Conservation (phyloP, 2,888 invertebrate genomes). For the Erpobdella octoculata region DNA sequence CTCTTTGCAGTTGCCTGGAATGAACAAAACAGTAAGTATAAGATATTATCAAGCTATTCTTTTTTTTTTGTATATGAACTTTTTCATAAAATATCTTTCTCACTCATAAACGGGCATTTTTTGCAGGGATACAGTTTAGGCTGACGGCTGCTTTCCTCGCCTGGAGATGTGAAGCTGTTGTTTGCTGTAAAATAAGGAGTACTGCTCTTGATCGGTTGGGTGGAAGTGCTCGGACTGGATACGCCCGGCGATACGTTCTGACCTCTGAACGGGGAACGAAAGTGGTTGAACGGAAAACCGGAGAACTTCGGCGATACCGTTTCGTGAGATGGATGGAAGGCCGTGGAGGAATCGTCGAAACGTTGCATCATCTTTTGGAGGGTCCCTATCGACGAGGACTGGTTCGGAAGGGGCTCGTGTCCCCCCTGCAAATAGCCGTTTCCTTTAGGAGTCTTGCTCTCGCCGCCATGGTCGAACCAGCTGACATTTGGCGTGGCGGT, state of each 20-base stretch:
- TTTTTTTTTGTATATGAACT: no score
- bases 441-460: not conserved
- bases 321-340: no score
- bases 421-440: not conserved
- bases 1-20: not conserved
- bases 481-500: not conserved
- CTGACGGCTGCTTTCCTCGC: no score
- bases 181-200: no score
- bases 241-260: not conserved
- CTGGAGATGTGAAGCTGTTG: no score
- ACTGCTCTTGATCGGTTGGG: not conserved
- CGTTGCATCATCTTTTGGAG: constrained; percentile 26
- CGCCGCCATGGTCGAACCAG: not conserved
- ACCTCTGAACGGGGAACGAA: not conserved
- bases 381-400: constrained; percentile 5
- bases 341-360: no score
- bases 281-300: no score
- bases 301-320: no score
- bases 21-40: not conserved
- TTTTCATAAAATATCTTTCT: not conserved
- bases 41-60: not conserved
- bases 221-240: not conserved
- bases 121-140: not conserved
- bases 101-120: not conserved
- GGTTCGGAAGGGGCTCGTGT: no score